These are phyloP conservation scores for Diadegma fenestrale DNA, from an alignment of 2,888 invertebrate genomes.

Conservation along the genomic window DNA sequence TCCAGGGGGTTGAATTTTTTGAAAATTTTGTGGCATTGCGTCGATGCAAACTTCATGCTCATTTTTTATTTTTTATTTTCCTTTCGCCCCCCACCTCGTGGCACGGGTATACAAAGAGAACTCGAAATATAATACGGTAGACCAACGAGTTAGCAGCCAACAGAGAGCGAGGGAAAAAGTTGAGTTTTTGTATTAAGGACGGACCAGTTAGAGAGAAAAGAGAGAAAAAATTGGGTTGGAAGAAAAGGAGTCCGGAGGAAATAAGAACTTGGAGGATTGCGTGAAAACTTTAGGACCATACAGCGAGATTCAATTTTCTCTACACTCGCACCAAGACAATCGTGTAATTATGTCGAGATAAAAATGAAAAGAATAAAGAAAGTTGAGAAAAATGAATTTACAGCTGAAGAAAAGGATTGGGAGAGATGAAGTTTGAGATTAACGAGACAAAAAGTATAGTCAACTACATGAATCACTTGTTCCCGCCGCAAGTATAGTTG, in stretches of 20 bases:
- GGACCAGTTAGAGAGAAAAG: neutral
- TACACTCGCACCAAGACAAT: slow-evolving; percentile 55
- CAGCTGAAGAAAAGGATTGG: neutral
- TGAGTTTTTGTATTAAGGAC: slow-evolving; percentile 14
- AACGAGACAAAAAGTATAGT: neutral
- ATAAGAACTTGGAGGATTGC: slow-evolving; percentile 13
- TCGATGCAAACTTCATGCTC: no score
- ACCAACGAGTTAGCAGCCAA: neutral
- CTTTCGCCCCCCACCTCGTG: neutral
- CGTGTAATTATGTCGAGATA: slow-evolving; percentile 39
- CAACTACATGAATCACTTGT: neutral
- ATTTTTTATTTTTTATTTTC: no score
- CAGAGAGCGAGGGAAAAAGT: neutral
- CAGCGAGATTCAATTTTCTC: slow-evolving; percentile 58
- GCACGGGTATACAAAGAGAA: slow-evolving; percentile 10
- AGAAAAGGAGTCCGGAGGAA: slow-evolving; percentile 18
- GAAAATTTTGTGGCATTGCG: no score
- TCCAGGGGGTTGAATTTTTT: no score
- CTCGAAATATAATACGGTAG: neutral
- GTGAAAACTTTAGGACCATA: slow-evolving; percentile 26
- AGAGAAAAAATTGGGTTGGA: slow-evolving; percentile 42
- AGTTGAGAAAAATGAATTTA: neutral
- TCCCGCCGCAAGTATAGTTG: neutral
- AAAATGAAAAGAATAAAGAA: slow-evolving; percentile 12
- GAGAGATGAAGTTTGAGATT: neutral